A percentile compares a stretch with the other conserved stretches of the same genome.
Evolutionary conservation across 1,140 invertebrate species (phyloP).

Genomic region (Ceratosolen fusciceps): DNA sequence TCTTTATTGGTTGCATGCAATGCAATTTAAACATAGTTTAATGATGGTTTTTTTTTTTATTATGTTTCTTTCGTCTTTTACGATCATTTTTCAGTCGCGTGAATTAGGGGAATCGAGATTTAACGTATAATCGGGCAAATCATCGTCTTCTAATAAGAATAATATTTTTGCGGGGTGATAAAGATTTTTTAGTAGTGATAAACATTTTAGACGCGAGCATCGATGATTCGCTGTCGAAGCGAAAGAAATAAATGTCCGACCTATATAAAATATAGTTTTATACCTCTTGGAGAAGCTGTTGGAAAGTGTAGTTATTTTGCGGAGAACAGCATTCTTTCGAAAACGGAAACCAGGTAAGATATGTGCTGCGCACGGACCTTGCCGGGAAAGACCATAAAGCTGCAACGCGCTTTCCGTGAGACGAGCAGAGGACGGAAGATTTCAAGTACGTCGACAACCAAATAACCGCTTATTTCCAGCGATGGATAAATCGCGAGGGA

Average conservation of each 20-base stretch:
- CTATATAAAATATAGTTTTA: conserved; percentile 2
- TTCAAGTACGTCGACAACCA: not conserved
- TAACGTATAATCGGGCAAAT: too few relatives aligned
- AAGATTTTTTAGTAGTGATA: not conserved
- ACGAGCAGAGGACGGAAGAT: not conserved
- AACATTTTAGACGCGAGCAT: not conserved
- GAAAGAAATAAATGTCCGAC: not conserved
- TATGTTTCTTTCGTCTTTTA: too few relatives aligned
- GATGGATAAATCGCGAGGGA: too few relatives aligned
- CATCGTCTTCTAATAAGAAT: not conserved
- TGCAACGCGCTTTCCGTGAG: not conserved
- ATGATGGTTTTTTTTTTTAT: too few relatives aligned
- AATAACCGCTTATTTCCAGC: not conserved
- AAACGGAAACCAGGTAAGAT: not conserved
- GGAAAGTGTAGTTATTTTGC: not conserved
- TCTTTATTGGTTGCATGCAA: too few relatives aligned
- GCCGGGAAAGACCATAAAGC: not conserved
- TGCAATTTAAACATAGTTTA: too few relatives aligned
- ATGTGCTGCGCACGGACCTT: not conserved
- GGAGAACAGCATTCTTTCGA: not conserved
- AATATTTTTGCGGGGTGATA: not conserved
- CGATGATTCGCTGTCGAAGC: not conserved
- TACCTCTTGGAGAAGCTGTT: not conserved
- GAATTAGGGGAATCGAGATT: too few relatives aligned
- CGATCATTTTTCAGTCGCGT: too few relatives aligned